Percentiles rank a stretch among this genome's conserved stretches.
Conservation (phyloP, 2,888 invertebrate genomes). For the Oeneis ivallda region DNA sequence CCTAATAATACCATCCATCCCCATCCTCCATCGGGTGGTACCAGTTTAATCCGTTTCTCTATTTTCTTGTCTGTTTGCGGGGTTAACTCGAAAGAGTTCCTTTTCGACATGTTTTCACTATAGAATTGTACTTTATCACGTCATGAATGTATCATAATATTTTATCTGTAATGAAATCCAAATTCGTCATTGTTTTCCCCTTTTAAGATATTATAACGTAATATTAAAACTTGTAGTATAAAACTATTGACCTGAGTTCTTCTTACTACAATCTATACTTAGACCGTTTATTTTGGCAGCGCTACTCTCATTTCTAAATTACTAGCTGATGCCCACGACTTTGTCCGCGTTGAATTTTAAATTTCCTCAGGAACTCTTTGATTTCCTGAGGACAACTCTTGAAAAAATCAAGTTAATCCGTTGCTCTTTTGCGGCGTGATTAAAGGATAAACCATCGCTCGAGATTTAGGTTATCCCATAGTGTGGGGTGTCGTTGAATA, state of each 20-base stretch:
- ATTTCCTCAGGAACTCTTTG: too few species aligned
- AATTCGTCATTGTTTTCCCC: too few species aligned
- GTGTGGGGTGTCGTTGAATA: too few species aligned
- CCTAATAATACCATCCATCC: conserved; percentile 88
- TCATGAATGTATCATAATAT: conserved; percentile 7
- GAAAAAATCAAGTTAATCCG: too few species aligned
- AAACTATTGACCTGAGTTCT: too few species aligned
- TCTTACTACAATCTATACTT: background rate
- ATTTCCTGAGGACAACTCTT: too few species aligned
- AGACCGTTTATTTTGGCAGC: background rate
- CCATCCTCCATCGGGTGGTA: conserved; percentile 87
- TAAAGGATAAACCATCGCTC: too few species aligned
- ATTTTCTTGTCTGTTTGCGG: conserved; percentile 58
- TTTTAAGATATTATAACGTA: background rate
- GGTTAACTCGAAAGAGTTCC: conserved; percentile 48
- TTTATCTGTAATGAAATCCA: conserved; percentile 20
- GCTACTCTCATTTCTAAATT: background rate
- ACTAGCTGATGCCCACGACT: too few species aligned
- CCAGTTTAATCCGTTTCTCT: conserved; percentile 62
- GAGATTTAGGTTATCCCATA: too few species aligned
- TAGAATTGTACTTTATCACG: background rate
- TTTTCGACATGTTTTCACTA: conserved; percentile 48
- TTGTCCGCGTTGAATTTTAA: too few species aligned
- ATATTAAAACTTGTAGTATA: too few species aligned
- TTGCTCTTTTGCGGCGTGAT: too few species aligned